These are phyloP conservation scores for Peromyscus maniculatus DNA, from an alignment of 2,113 vertebrate species.

Conservation along the genomic window DNA sequence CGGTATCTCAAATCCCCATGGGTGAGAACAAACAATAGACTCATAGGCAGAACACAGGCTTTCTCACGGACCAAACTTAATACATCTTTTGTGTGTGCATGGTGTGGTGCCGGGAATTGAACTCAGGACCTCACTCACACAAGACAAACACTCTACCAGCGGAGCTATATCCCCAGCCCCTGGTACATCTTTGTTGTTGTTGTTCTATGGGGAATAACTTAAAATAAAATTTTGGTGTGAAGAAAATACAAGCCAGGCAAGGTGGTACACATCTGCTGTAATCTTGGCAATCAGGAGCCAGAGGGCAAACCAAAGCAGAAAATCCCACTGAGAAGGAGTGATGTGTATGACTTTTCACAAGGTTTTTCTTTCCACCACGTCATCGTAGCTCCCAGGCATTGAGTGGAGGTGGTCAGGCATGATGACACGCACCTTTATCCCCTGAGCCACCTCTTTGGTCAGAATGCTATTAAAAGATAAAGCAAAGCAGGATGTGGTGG, in stretches of 20 bases:
- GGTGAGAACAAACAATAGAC: background rate
- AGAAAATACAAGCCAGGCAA: background rate
- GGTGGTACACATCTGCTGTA: no score
- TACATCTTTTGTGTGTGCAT: background rate
- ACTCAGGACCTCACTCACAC: background rate
- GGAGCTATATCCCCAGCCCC: background rate
- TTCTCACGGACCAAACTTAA: slow-evolving; percentile 15
- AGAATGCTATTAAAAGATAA: background rate
- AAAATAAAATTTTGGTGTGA: background rate
- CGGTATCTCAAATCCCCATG: background rate
- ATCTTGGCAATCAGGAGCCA: background rate
- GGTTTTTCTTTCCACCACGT: background rate
- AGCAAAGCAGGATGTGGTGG: background rate
- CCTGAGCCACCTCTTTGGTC: background rate
- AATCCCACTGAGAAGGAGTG: background rate
- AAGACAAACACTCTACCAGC: background rate
- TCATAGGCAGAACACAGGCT: background rate
- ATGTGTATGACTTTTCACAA: background rate
- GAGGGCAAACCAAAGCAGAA: background rate
- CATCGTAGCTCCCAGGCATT: background rate
- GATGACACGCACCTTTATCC: background rate
- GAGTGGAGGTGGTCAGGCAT: no score
- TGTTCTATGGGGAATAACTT: background rate
- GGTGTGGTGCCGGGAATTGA: background rate
- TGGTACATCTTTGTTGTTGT: background rate